phyloP scores from a whole-genome alignment of 2,797 vertebrate species.

The Intellagama lesueurii region DNA sequence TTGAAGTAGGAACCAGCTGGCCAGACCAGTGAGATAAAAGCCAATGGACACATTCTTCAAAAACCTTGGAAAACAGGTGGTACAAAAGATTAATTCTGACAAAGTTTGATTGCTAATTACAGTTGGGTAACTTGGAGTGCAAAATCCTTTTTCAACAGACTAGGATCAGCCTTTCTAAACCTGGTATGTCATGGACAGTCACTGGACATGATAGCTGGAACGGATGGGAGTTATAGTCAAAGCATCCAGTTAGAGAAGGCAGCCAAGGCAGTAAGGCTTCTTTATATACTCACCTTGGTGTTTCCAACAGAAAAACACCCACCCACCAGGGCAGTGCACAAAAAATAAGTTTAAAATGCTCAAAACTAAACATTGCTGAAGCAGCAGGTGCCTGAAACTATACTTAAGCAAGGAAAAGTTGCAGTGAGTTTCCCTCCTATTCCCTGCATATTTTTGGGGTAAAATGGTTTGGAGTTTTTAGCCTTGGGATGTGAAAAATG shows the following conservation, averaged over 20 bases:
- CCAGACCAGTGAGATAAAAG: constrained; percentile 24
- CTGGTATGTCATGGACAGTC: not conserved
- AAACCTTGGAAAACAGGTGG: constrained; percentile 59
- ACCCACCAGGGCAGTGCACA: not conserved
- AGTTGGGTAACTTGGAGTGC: constrained; percentile 42
- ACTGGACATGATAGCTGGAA: not conserved
- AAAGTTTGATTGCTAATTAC: constrained; percentile 51
- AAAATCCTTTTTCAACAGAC: constrained; percentile 41
- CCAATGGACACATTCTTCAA: constrained; percentile 51
- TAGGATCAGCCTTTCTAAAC: not conserved
- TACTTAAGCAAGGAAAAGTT: not conserved
- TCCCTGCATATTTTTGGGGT: not conserved
- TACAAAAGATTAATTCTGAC: constrained; percentile 64
- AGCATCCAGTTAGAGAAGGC: not conserved
- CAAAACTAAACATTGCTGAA: not conserved
- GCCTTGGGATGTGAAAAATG: not conserved
- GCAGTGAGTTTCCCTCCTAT: not conserved
- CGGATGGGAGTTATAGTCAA: not conserved
- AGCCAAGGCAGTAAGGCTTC: not conserved
- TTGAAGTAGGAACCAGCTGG: constrained; percentile 33
- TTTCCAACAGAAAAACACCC: not conserved
- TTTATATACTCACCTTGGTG: constrained; percentile 16
- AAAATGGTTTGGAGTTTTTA: not conserved
- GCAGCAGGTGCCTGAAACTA: not conserved
- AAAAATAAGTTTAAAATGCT: not conserved